Conservation (phyloP, 1,140 invertebrate species). For the Vanessa tameamea region DNA sequence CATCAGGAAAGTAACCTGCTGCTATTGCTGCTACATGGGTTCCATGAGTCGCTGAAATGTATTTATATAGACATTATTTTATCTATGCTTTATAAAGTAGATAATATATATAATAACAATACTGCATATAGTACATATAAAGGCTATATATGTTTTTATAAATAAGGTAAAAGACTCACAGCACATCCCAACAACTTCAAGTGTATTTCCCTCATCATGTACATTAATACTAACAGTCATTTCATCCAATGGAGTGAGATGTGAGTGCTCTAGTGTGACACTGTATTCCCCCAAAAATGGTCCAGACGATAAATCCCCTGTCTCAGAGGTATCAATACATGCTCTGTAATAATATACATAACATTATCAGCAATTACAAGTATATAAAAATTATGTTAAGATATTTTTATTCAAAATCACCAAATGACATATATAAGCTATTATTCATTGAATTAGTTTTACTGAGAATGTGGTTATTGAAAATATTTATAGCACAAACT, state of each 20-base stretch:
- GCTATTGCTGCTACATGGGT: constrained; percentile 98
- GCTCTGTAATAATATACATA: constrained; percentile 80
- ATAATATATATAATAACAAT: too few relatives aligned
- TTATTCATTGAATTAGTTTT: too few relatives aligned
- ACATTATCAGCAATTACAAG: neutral
- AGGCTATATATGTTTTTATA: neutral
- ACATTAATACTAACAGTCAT: constrained; percentile 96
- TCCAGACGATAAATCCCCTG: constrained; percentile 89
- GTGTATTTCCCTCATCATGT: constrained; percentile 93
- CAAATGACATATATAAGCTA: neutral
- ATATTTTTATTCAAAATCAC: neutral
- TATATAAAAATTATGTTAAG: neutral
- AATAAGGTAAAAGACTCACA: constrained; percentile 84
- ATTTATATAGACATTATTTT: neutral
- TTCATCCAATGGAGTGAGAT: constrained; percentile 89
- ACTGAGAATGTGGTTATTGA: too few relatives aligned
- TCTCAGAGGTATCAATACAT: constrained; percentile 92
- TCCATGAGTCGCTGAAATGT: constrained; percentile 91
- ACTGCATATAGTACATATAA: too few relatives aligned
- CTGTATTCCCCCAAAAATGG: constrained; percentile 92
- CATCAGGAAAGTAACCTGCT: constrained; percentile 93
- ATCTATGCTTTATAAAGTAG: too few relatives aligned
- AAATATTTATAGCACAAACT: too few relatives aligned
- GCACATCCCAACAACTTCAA: constrained; percentile 96
- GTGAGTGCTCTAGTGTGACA: constrained; percentile 89